These are phyloP conservation scores for Tragelaphus imberbis DNA, from an alignment of 2,113 vertebrate genomes.

Conservation along the genomic window DNA sequence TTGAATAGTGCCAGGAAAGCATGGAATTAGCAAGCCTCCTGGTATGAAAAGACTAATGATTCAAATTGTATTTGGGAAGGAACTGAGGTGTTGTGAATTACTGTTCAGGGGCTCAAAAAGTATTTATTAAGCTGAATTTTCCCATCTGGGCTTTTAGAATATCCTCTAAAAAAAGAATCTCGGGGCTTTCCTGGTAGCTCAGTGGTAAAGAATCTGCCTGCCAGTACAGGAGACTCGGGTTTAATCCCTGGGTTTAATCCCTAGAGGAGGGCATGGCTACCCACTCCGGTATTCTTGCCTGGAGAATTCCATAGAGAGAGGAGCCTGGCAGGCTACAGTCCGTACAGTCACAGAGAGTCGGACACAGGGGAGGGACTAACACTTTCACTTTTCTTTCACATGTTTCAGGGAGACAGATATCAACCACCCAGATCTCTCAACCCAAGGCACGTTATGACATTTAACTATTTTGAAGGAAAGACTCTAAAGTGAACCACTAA, in stretches of 20 bases:
- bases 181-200: not conserved
- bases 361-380: not conserved
- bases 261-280: not conserved
- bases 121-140: not conserved
- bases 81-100: not conserved
- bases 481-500: not conserved
- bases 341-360: not conserved
- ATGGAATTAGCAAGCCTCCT: not conserved
- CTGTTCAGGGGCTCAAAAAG: not conserved
- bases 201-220: not conserved
- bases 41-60: not conserved
- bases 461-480: conserved; percentile 13
- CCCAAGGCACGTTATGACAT: not conserved
- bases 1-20: not conserved
- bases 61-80: not conserved
- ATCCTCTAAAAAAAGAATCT: not conserved
- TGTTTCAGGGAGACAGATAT: accelerated
- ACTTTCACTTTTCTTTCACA: not conserved
- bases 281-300: not conserved
- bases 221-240: not conserved
- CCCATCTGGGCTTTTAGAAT: not conserved
- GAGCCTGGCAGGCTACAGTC: not conserved
- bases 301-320: not conserved
- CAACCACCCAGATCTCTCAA: not conserved
- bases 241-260: not conserved